Base-by-base conservation (phyloP, 1,140 invertebrate species). In the Ruditapes philippinarum region DNA sequence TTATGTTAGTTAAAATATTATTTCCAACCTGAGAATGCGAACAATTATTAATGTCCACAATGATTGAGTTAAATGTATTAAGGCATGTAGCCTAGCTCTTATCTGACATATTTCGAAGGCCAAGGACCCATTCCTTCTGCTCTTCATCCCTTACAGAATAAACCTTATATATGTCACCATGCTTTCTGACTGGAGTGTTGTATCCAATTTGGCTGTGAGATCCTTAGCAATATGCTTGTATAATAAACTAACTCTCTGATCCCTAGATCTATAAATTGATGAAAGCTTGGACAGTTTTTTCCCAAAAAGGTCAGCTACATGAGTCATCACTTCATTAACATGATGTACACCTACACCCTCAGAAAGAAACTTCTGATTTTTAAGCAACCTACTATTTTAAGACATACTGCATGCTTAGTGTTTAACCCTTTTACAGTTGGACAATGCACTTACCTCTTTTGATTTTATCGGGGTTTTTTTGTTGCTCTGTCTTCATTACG, bases 261-360 rank as follows among this genome's bases (percentile, higher is more conserved):
- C 83, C 0, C 49, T 70, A 74, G 76, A 74, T 57, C 83, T 31
- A 57, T 85, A 74, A 3, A 85, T 85, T 54, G 83, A 57, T 83
- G 81, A 33, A n/a, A 86, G 14, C 49, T 76, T 74, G 31, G 83
- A 74, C n/a, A 74, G 25, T n/a, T 38, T 85, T 76, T 73, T 85
- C 9, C 83, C 80, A 65, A 80, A 85, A 19, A 89, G 45, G 11
- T 31, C 7, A 70, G 88, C 74, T 19, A 85, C 81, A 85, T 65
- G 31, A 19, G 79, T 76, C 60, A 78, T 85, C 17, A 89, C 81
- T 73, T 84, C 65, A 42, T 60, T 85, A 12, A 89, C 73, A 85
- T 89, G 88, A 76, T 85, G 80, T 17, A 84, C 81, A 62, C 88
- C 80, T 17, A 89, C 88, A 38, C 81, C 81, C 28, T 89, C 81